Conservation (phyloP, 2,113 vertebrate species). For the Ailurus styani region DNA sequence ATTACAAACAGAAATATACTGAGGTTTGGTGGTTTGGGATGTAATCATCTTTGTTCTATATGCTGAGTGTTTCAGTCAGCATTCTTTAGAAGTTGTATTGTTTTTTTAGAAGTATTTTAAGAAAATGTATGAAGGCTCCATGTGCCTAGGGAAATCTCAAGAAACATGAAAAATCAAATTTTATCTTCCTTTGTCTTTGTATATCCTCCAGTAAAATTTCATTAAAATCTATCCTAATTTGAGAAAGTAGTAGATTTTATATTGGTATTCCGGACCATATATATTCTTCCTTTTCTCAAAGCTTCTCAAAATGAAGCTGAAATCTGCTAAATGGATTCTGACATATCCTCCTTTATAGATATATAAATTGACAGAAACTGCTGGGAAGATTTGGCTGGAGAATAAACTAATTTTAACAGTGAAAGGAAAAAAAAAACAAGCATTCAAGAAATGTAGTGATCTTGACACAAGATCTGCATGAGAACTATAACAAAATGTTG, state of each 20-base stretch:
- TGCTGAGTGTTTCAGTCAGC: background rate
- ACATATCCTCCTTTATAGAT: background rate
- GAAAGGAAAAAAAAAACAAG: background rate
- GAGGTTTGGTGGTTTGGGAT: background rate
- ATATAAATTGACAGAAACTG: background rate
- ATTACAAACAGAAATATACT: constrained; percentile 1
- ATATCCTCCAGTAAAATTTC: background rate
- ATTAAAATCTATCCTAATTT: background rate
- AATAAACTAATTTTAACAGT: constrained; percentile 23
- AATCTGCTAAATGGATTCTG: constrained; percentile 30
- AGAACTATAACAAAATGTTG: background rate
- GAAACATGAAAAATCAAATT: background rate
- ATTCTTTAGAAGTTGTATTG: background rate
- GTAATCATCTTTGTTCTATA: background rate
- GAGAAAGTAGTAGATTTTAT: background rate
- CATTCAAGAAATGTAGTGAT: background rate
- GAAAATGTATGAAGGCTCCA: background rate
- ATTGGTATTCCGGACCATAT: background rate
- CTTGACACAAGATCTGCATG: background rate
- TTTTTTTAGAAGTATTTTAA: background rate
- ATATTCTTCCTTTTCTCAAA: background rate
- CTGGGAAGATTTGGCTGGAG: background rate
- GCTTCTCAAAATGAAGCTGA: background rate
- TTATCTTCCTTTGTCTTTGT: background rate
- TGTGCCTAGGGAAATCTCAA: background rate